phyloP scores from a whole-genome alignment of 2,888 invertebrate species.

The Cephus pulcher region DNA sequence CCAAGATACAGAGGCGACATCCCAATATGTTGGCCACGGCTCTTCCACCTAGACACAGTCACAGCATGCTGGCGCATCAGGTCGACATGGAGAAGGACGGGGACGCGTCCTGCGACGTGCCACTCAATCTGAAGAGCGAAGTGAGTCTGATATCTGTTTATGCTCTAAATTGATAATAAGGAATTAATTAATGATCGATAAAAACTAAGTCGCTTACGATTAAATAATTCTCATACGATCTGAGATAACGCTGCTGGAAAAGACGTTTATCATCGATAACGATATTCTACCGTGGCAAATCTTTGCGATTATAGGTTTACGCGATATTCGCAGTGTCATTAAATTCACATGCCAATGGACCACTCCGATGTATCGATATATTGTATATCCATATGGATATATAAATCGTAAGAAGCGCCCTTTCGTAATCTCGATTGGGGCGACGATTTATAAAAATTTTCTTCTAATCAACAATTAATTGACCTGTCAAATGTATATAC shows the following conservation, averaged over 20 bases:
- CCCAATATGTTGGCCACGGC: conserved; percentile 65
- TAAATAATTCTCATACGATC: not conserved
- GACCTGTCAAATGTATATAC: conserved; percentile 46
- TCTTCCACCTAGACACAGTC: conserved; percentile 61
- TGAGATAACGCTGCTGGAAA: not conserved
- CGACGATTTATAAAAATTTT: conserved; percentile 27
- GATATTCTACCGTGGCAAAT: not conserved
- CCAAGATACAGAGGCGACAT: conserved; percentile 53
- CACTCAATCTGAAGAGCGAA: conserved; percentile 66
- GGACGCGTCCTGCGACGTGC: conserved; percentile 63
- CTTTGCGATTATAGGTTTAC: not conserved
- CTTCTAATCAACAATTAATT: conserved; percentile 55
- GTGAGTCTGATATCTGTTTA: conserved; percentile 43
- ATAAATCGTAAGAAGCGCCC: conserved; percentile 3
- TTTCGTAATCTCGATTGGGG: conserved; percentile 29
- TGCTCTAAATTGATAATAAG: not conserved
- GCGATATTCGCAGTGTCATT: not conserved
- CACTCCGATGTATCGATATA: no score
- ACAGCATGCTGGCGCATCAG: conserved; percentile 62
- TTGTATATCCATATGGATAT: no score
- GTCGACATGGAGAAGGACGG: conserved; percentile 59
- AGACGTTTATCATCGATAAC: not conserved
- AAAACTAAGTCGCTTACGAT: no score
- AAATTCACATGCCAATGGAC: not conserved
- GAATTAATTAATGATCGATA: no score